These are phyloP conservation scores for Drosophila aldrichi DNA, from an alignment of 2,888 invertebrate genomes.

Conservation along the genomic window DNA sequence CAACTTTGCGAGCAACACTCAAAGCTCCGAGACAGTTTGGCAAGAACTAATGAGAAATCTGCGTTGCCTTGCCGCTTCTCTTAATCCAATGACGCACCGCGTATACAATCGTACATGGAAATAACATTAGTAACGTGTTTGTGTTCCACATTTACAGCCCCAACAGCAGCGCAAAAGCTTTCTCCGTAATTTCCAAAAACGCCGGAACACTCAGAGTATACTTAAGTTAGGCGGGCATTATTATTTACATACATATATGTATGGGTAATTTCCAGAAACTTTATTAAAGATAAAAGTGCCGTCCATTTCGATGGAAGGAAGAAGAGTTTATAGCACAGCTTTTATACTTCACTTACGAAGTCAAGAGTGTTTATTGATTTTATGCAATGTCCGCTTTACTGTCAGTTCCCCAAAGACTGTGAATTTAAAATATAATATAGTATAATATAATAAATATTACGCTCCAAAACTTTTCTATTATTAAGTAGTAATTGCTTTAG, in stretches of 20 bases:
- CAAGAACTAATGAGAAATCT: conserved; percentile 39
- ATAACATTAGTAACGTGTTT: conserved; percentile 17
- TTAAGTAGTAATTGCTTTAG: too few relatives aligned
- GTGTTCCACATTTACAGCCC: neutral
- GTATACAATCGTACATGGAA: conserved; percentile 1
- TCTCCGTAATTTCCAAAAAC: neutral
- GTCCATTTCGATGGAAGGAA: neutral
- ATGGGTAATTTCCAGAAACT: neutral
- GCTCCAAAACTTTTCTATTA: too few relatives aligned
- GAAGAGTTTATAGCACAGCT: neutral
- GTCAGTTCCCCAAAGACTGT: neutral
- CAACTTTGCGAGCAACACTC: conserved; percentile 24
- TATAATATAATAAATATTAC: too few relatives aligned
- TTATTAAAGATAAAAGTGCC: neutral
- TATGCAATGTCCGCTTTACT: neutral
- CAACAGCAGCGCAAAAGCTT: neutral
- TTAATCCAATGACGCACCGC: conserved; percentile 24
- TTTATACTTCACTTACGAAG: neutral
- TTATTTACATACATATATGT: neutral
- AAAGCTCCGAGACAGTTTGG: conserved; percentile 32
- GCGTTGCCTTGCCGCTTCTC: conserved; percentile 23
- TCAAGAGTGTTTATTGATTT: neutral
- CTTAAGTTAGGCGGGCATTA: neutral
- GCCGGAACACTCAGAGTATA: neutral
- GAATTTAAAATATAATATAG: neutral